Base-by-base conservation (phyloP, 2,113 vertebrate genomes). In the Pelvicachromis taeniatus region DNA sequence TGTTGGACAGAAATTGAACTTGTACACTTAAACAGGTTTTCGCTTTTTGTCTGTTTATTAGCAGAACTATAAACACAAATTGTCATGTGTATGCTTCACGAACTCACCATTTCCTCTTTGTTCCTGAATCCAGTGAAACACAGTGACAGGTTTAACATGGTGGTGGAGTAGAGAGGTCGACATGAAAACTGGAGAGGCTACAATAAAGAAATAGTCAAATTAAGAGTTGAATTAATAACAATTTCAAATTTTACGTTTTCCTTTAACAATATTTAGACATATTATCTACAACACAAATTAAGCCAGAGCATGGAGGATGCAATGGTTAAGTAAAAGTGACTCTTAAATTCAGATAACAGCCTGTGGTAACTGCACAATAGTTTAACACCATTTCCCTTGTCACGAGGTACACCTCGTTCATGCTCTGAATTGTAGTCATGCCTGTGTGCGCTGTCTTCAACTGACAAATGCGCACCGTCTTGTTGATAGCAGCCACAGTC, bases 111-210 rank as follows among this genome's bases (percentile, higher is more conserved):
- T 92, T 99, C 97, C 7, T 99, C 98, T 91, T 99, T 99, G 93
- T 97, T 97, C 77, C 98, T 96, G 93, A 99, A 99, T 84, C 98
- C 99, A 4, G 99, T 99, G 88, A 99, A 99, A 92, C 98, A 99
- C 33, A 99, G 95, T 0, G 97, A 97, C 78, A 99, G 95, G 93
- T 97, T 97, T 50, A 97, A 85, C 99, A 99, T 99, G 63, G 96
- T 97, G 79, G 97, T 96, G 87, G 96, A 98, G 92, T 97, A 99
- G 13, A 99, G 95, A 0, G 99, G 99, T 6, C 98, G 97, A 38
- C 97, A 98, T 5, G 97, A 97, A 77, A 98, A 99, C 3, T 97
- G 98, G 17, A 99, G 92, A 63, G 99, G 96, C 98, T 99, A 90
- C 1, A 12, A 8, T 7, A 8, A 78, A 13, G 17, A 17, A 13